phyloP scores from a whole-genome alignment of 2,113 vertebrate species.

The Brachirus orientalis region DNA sequence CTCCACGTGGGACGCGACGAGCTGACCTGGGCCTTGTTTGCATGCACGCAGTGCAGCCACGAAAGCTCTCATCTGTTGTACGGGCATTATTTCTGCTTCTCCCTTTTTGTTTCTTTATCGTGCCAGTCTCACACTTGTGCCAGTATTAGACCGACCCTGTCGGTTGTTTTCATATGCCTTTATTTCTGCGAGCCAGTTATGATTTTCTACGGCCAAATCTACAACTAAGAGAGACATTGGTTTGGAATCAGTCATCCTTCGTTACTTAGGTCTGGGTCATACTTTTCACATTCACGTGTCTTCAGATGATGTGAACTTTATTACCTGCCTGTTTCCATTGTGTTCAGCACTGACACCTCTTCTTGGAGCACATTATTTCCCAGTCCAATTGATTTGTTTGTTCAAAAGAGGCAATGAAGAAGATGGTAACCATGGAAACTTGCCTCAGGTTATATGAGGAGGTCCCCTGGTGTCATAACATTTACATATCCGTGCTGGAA shows the following conservation, averaged over 20 bases:
- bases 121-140: slow-evolving; percentile 75
- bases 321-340: too few relatives aligned
- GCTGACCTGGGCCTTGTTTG: slow-evolving; percentile 67
- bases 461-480: too few relatives aligned
- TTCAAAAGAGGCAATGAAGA: too few relatives aligned
- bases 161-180: slow-evolving; percentile 67
- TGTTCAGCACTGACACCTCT: too few relatives aligned
- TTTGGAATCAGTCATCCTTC: slow-evolving; percentile 53
- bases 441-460: too few relatives aligned
- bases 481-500: too few relatives aligned
- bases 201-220: slow-evolving; percentile 70
- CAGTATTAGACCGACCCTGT: slow-evolving; percentile 65
- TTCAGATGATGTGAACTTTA: too few relatives aligned
- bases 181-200: slow-evolving; percentile 67
- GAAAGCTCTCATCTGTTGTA: slow-evolving; percentile 47
- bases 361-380: too few relatives aligned
- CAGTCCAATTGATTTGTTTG: too few relatives aligned
- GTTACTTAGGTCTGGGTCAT: too few relatives aligned
- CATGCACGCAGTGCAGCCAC: slow-evolving; percentile 57
- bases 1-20: slow-evolving; percentile 48
- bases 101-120: slow-evolving; percentile 9
- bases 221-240: background rate
- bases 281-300: too few relatives aligned
- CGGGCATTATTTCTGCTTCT: slow-evolving; percentile 61
- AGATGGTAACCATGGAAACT: too few relatives aligned